phyloP scores from a whole-genome alignment of 1,140 invertebrate genomes.

The Sitodiplosis mosellana region DNA sequence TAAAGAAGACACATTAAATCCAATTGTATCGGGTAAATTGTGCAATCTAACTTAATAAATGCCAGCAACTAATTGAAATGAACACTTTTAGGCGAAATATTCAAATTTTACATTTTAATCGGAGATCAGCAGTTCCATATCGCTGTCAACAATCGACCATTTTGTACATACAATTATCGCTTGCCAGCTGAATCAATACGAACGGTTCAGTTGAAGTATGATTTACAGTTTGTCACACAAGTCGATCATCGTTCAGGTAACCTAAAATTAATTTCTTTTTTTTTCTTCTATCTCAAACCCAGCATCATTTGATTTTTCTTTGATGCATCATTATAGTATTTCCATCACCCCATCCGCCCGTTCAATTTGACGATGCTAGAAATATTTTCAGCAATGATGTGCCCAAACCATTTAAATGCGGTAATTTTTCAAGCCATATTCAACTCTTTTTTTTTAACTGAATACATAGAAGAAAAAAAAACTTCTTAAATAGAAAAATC shows the following conservation, averaged over 20 bases:
- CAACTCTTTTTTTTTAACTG: too few relatives aligned
- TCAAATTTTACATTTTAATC: conserved; percentile 20
- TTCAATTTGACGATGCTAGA: conserved; percentile 20
- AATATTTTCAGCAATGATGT: conserved; percentile 21
- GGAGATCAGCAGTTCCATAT: conserved; percentile 21
- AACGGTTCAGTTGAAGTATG: conserved; percentile 16
- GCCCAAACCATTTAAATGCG: conserved; percentile 17
- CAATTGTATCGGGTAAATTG: conserved; percentile 14
- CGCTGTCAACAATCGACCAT: conserved; percentile 20
- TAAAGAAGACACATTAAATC: conserved; percentile 18
- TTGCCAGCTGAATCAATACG: conserved; percentile 14
- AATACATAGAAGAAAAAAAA: too few relatives aligned
- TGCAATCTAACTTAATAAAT: too few relatives aligned
- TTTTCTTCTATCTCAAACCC: too few relatives aligned
- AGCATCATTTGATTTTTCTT: too few relatives aligned
- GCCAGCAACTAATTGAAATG: too few relatives aligned
- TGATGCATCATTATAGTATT: too few relatives aligned
- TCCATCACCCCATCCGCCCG: conserved; percentile 22
- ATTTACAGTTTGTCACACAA: conserved; percentile 22
- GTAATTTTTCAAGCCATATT: neutral
- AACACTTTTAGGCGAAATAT: conserved; percentile 15
- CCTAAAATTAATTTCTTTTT: too few relatives aligned
- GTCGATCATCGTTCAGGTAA: conserved; percentile 23
- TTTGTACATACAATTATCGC: conserved; percentile 19
- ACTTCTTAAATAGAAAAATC: neutral